A percentile compares a stretch with the other conserved stretches of the same genome.
phyloP scores from a whole-genome alignment of 2,797 vertebrate species.

The Serranus cabrilla region DNA sequence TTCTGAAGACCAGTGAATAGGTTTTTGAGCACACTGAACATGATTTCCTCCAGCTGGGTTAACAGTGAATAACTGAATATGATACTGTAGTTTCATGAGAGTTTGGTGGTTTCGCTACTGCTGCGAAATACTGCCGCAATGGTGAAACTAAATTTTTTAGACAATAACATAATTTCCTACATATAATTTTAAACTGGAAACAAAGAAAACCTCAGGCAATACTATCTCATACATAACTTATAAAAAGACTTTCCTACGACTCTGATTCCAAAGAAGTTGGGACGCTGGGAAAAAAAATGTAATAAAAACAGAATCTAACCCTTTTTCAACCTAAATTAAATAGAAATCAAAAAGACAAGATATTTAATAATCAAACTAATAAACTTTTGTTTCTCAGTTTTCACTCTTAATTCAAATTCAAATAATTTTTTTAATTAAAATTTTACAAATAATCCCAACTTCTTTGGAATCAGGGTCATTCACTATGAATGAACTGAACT shows the following conservation, averaged over 20 bases:
- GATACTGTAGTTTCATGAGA: not conserved
- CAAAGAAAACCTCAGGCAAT: not conserved
- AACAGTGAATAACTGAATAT: not conserved
- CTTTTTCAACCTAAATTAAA: no score
- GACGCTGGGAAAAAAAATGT: no score
- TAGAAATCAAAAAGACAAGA: no score
- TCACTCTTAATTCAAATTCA: no score
- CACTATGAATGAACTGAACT: not conserved
- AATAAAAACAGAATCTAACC: no score
- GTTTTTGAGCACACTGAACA: not conserved
- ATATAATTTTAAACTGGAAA: not conserved
- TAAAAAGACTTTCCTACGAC: no score
- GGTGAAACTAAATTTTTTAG: not conserved
- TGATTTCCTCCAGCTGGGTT: not conserved
- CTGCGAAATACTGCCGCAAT: no score
- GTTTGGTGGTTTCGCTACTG: not conserved
- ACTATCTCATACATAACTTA: not conserved
- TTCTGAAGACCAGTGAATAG: slow-evolving; percentile 2
- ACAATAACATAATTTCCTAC: not conserved
- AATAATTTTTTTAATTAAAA: no score
- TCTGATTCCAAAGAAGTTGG: no score
- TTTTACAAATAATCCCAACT: no score
- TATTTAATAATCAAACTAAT: no score
- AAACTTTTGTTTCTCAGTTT: no score
- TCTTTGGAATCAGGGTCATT: not conserved